Percentiles rank a stretch among this genome's conserved stretches.
phyloP scores from a whole-genome alignment of 2,113 vertebrate genomes.

The Phoxinus phoxinus region DNA sequence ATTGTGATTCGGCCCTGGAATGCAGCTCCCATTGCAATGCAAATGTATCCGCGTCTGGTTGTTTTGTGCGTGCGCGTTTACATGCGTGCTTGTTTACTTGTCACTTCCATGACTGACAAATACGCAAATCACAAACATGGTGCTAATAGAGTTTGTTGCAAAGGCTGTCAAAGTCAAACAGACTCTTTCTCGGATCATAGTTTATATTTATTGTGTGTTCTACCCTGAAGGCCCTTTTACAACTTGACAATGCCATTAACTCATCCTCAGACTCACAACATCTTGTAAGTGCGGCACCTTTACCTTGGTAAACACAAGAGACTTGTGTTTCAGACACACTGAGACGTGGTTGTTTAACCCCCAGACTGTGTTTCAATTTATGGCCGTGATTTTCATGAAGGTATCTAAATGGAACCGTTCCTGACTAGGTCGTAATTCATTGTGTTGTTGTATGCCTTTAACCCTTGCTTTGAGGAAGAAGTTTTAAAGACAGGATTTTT shows the following conservation, averaged over 20 bases:
- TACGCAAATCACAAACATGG: constrained; percentile 47
- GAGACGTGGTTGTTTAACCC: constrained; percentile 18
- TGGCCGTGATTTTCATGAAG: background rate
- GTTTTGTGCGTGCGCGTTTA: constrained; percentile 42
- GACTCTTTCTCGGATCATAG: constrained; percentile 43
- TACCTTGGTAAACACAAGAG: constrained; percentile 41
- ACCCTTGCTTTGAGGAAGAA: constrained; percentile 16
- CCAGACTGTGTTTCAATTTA: background rate
- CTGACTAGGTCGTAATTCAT: constrained; percentile 31
- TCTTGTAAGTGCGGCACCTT: constrained; percentile 40
- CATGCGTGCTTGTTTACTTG: constrained; percentile 54
- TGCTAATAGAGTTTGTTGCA: constrained; percentile 51
- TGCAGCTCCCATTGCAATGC: constrained; percentile 60
- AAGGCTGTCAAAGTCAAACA: constrained; percentile 35
- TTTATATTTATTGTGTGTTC: constrained; percentile 53
- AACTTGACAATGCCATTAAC: constrained; percentile 54
- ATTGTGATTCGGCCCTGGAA: constrained; percentile 57
- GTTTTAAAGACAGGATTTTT: constrained; percentile 36
- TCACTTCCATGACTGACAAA: constrained; percentile 54
- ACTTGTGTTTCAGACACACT: constrained; percentile 22
- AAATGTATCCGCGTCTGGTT: constrained; percentile 53
- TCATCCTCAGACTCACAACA: constrained; percentile 34
- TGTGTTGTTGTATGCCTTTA: constrained; percentile 1
- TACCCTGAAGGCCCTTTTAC: constrained; percentile 45
- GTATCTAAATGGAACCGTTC: constrained; percentile 30